phyloP scores from a whole-genome alignment of 2,888 invertebrate species.

The Andrena haemorrhoa region DNA sequence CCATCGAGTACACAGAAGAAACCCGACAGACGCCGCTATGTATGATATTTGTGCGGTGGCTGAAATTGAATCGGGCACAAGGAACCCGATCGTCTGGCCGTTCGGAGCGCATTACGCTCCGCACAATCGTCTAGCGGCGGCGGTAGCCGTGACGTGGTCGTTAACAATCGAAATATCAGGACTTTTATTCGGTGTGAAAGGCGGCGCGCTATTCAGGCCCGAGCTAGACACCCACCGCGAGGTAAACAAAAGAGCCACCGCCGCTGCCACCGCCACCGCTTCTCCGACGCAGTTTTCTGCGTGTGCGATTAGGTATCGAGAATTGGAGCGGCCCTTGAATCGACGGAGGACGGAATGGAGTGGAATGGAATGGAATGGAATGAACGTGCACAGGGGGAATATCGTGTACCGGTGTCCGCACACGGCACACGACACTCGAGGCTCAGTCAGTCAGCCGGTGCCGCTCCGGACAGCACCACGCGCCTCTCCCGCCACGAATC shows the following conservation, averaged over 20 bases:
- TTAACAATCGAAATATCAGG: conserved; percentile 53
- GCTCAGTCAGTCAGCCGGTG: conserved; percentile 78
- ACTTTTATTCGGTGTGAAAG: conserved; percentile 44
- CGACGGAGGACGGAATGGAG: conserved; percentile 42
- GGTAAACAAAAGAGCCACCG: conserved; percentile 35
- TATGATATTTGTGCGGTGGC: not conserved
- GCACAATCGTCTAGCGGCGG: not conserved
- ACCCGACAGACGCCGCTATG: not conserved
- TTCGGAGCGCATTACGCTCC: not conserved
- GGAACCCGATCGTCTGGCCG: conserved; percentile 11
- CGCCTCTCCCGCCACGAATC: conserved; percentile 34
- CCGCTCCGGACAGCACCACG: conserved; percentile 75
- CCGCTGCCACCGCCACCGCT: not conserved
- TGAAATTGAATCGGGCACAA: not conserved
- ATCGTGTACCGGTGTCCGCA: conserved; percentile 22
- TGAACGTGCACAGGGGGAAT: conserved; percentile 32
- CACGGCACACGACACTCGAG: conserved; percentile 42
- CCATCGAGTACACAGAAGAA: not conserved
- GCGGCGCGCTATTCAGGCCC: conserved; percentile 15
- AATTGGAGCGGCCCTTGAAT: conserved; percentile 52
- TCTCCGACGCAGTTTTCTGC: not conserved
- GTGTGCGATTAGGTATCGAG: conserved; percentile 39
- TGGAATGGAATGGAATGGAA: conserved; percentile 43
- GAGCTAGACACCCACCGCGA: conserved; percentile 32
- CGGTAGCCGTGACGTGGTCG: not conserved